Evolutionary conservation across 2,113 vertebrate genomes (phyloP).

Genomic region (Helogale parvula): DNA sequence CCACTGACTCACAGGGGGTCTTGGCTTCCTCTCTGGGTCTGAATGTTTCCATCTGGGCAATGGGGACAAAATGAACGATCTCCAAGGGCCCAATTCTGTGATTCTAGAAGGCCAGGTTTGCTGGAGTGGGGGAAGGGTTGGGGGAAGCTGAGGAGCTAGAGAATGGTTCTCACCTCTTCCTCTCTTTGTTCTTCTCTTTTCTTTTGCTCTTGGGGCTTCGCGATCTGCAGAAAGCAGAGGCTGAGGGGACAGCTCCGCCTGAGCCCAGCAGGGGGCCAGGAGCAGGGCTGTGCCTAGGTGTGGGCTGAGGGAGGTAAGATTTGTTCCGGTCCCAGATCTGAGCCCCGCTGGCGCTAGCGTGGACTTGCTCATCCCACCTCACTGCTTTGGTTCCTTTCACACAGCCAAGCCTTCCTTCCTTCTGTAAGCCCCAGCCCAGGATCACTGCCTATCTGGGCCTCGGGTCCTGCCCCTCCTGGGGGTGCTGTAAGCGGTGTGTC

Average conservation of each 20-base stretch:
- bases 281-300: not conserved
- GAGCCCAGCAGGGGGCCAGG: not conserved
- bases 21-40: not conserved
- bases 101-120: not conserved
- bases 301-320: not conserved
- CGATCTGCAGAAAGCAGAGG: slow-evolving; percentile 88
- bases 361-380: not conserved
- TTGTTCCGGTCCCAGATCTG: not conserved
- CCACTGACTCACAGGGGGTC: not conserved
- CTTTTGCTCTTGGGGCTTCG: slow-evolving; percentile 96
- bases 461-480: not conserved
- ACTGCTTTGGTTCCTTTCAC: not conserved
- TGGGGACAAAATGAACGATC: not conserved
- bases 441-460: not conserved
- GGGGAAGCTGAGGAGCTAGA: rapidly evolving
- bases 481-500: not conserved
- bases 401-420: not conserved
- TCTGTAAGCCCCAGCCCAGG: not conserved
- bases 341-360: not conserved
- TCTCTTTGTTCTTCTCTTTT: slow-evolving; percentile 97
- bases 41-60: not conserved
- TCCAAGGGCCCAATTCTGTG: not conserved
- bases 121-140: not conserved
- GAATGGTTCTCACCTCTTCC: slow-evolving; percentile 90
- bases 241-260: not conserved